These are phyloP conservation scores for Momotus momota DNA, from an alignment of 2,797 vertebrate genomes.

Conservation along the genomic window DNA sequence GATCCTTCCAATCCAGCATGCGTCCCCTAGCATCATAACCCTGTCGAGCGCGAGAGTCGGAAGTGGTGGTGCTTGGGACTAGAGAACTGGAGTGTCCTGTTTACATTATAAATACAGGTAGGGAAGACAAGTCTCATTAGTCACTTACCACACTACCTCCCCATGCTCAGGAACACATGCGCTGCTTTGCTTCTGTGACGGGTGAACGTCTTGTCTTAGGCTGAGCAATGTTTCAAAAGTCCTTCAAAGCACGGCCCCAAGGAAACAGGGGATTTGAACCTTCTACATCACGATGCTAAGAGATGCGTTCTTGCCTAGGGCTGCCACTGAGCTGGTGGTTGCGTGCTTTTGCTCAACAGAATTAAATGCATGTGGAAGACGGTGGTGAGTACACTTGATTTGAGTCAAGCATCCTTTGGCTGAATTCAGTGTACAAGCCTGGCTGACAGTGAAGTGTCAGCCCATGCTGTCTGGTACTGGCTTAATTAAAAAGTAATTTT, in stretches of 20 bases:
- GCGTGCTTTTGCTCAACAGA: neutral
- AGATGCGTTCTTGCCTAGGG: accelerated
- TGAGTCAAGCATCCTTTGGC: neutral
- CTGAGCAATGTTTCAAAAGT: neutral
- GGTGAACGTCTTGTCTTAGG: neutral
- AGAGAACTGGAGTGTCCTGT: constrained; percentile 92
- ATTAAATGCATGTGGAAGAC: neutral
- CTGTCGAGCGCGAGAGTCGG: constrained; percentile 82
- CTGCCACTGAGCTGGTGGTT: neutral
- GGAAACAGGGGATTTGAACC: neutral
- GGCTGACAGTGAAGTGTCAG: neutral
- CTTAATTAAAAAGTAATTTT: neutral
- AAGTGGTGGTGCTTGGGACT: constrained; percentile 88
- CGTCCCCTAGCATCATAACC: constrained; percentile 90
- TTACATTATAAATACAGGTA: constrained; percentile 89
- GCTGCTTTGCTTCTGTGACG: accelerated
- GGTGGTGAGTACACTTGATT: neutral
- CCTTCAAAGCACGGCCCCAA: neutral
- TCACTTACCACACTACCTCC: constrained; percentile 34
- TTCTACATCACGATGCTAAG: neutral
- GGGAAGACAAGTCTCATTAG: constrained; percentile 68
- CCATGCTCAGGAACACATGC: neutral
- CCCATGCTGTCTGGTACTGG: neutral
- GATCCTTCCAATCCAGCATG: constrained; percentile 91
- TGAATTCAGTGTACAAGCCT: neutral